Evolutionary conservation across 37 sponge, comb jelly and placozoan species (phyloP).

Genomic region (Ianthella basta): DNA sequence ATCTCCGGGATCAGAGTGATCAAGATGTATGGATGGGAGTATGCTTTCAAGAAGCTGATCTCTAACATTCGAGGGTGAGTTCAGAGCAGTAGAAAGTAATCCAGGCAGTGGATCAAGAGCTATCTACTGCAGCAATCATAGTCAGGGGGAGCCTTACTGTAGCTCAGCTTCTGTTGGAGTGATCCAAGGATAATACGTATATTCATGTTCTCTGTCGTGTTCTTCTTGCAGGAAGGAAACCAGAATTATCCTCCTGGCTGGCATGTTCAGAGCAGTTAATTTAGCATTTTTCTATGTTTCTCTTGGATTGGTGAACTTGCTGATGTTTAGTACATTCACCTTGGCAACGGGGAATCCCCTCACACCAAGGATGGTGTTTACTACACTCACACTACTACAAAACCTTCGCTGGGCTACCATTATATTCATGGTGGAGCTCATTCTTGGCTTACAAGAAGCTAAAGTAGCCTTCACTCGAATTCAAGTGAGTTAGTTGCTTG

Average conservation of each 20-base stretch:
- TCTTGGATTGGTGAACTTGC: conserved; percentile 35
- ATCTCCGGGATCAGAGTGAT: conserved; percentile 88
- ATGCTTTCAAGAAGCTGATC: conserved; percentile 66
- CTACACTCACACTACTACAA: conserved; percentile 34
- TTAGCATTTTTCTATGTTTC: conserved; percentile 45
- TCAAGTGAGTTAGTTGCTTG: neutral
- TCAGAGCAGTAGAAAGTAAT: too few species aligned
- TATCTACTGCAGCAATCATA: conserved; percentile 17
- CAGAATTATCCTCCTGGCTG: conserved; percentile 24
- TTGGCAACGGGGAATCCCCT: conserved; percentile 34
- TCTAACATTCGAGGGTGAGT: conserved; percentile 67
- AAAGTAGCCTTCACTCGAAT: conserved; percentile 14
- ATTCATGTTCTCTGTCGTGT: too few species aligned
- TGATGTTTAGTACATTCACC: conserved; percentile 40
- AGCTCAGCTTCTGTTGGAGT: too few species aligned
- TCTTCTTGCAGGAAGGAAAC: conserved; percentile 56
- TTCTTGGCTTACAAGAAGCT: conserved; percentile 6
- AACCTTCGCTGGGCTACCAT: neutral
- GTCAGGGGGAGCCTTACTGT: conserved; percentile 65
- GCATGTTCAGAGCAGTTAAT: conserved; percentile 56
- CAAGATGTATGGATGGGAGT: conserved; percentile 95
- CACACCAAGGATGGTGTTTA: conserved; percentile 62
- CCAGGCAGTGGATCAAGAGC: too few species aligned
- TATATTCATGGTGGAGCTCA: neutral
- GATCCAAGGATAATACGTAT: too few species aligned